Conservation (phyloP, 2,888 invertebrate genomes). For the Coenonympha arcania region DNA sequence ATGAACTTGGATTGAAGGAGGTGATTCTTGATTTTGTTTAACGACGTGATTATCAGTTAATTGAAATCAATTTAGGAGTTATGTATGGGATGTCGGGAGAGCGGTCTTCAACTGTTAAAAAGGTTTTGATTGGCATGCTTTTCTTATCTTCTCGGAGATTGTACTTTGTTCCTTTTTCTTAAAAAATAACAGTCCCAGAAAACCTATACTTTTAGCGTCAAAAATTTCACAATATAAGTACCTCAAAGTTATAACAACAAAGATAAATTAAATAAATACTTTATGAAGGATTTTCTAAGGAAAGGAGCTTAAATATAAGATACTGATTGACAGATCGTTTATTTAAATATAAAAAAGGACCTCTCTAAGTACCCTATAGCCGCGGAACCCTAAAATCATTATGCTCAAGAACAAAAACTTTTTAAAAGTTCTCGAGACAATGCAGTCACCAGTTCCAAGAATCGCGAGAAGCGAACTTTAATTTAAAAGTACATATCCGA, state of each 20-base stretch:
- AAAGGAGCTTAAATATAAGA: too few relatives aligned
- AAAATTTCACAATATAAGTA: too few relatives aligned
- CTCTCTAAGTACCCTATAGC: too few relatives aligned
- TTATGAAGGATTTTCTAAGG: too few relatives aligned
- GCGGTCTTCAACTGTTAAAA: background rate
- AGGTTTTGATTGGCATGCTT: background rate
- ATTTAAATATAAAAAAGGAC: too few relatives aligned
- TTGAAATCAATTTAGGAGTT: constrained; percentile 1
- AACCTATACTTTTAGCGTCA: too few relatives aligned
- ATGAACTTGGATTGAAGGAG: constrained; percentile 25
- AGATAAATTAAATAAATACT: too few relatives aligned
- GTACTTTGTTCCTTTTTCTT: background rate
- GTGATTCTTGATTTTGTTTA: constrained; percentile 24
- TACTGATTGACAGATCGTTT: too few relatives aligned
- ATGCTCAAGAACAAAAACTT: background rate
- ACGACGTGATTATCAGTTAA: constrained; percentile 2
- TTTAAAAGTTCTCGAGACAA: background rate
- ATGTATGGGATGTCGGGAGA: background rate
- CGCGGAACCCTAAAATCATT: too few relatives aligned
- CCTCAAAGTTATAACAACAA: too few relatives aligned
- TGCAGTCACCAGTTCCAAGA: constrained; percentile 5
- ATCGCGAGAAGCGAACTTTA: constrained; percentile 4
- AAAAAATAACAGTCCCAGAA: too few relatives aligned
- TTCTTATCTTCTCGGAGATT: background rate
- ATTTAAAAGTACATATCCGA: constrained; percentile 9